These are phyloP conservation scores for Coranthus polyacanthus DNA, from an alignment of 2,797 vertebrate species.

Conservation along the genomic window DNA sequence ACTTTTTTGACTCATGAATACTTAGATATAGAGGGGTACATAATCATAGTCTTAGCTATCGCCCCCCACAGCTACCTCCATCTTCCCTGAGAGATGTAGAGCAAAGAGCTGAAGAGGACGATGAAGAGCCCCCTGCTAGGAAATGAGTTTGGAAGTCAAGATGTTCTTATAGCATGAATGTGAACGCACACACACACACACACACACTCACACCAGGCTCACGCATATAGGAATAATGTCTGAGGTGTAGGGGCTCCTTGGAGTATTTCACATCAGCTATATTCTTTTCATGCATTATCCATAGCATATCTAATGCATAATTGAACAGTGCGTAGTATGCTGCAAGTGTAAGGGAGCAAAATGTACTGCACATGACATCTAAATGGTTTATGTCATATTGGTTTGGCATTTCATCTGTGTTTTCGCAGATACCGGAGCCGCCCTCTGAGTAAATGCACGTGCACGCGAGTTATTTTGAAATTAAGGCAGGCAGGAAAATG, in stretches of 20 bases:
- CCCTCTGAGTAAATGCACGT: not conserved
- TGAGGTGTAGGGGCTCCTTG: conserved; percentile 36
- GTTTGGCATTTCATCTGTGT: conserved; percentile 19
- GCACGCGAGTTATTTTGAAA: not conserved
- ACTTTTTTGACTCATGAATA: conserved; percentile 52
- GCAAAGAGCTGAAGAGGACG: conserved; percentile 22
- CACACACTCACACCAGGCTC: conserved; percentile 11
- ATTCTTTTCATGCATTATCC: conserved; percentile 75
- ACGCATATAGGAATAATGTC: conserved; percentile 60
- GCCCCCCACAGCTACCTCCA: conserved; percentile 23
- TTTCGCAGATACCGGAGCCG: not conserved
- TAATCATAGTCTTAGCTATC: conserved; percentile 40
- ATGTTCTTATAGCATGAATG: conserved; percentile 31
- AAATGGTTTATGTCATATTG: conserved; percentile 57
- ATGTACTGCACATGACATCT: conserved; percentile 36
- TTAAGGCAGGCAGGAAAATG: conserved; percentile 5
- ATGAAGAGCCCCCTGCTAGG: conserved; percentile 18
- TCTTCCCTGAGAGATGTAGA: conserved; percentile 29
- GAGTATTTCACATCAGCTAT: conserved; percentile 52
- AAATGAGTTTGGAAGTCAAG: conserved; percentile 53
- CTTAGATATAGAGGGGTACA: conserved; percentile 43
- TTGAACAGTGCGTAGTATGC: conserved; percentile 53
- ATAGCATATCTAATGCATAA: conserved; percentile 68
- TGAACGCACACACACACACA: conserved; percentile 21
- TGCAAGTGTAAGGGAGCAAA: conserved; percentile 47